Base-by-base conservation (phyloP, 1,140 invertebrate species). In the Rhynchophorus ferrugineus region DNA sequence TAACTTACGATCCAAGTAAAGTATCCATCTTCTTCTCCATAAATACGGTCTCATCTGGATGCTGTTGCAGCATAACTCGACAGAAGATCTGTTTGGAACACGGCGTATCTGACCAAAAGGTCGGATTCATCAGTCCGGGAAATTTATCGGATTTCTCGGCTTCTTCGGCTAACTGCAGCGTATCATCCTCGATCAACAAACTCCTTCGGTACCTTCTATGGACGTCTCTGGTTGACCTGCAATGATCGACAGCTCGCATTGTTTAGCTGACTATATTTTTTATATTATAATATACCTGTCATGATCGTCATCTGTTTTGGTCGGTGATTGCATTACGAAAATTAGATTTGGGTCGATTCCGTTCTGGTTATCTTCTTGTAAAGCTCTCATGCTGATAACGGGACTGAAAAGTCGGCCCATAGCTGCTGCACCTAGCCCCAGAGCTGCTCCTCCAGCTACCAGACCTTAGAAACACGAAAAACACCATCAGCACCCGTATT, bases 21-120 rank as follows among this genome's bases (percentile, higher is more conserved):
- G 76, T 75, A 20, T 78, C 75, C 81, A 87, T 87, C 65, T 83
- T 84, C 68, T 88, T 87, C 66, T 88, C 84, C 84, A 86, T 86
- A 1, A 82, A 69, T 9, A 78, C 74, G 18, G 81, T 67, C 3
- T 82, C 79, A 50, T 86, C 83, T 0, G 77, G 69, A 18, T 77
- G 68, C 56, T 83, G 80, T 18, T 75, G 69, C 1, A 81, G 67
- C 75, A 88, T 81, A 8, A 83, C 78, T 56, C 85, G 80, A 61
- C 85, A 88, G 69, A 88, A 86, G 51, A 85, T 75, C 52, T 74
- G 75, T 63, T 88, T 87, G 0, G 84, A 82, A 63, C 85, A 88
- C 3, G 81, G 79, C 0, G 83, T 85, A 57, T 83, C 78, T 7
- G 76, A 75, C 84, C 84, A 87, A 57, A 83, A 61, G 6, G 72